Percentiles rank a stretch among this genome's conserved stretches.
Evolutionary conservation across 2,797 vertebrate genomes (phyloP).

Genomic region (Falco columbarius): DNA sequence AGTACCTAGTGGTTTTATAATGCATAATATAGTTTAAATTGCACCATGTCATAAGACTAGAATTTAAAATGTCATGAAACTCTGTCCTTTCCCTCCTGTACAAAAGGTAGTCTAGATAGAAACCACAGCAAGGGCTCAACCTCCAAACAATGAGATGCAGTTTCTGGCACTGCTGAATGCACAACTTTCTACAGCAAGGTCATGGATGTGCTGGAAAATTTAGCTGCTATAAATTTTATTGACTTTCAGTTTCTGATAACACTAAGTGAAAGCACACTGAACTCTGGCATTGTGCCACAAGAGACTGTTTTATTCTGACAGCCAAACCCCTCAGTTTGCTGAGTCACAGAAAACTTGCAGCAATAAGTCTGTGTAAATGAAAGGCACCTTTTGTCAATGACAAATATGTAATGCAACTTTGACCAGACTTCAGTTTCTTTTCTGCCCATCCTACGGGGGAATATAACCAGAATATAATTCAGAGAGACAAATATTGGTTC

Average conservation of each 20-base stretch:
- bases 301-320: slow-evolving; percentile 18
- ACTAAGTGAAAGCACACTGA: neutral
- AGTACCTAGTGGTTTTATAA: neutral
- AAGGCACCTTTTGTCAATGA: slow-evolving; percentile 34
- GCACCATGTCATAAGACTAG: neutral
- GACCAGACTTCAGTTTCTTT: neutral
- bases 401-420: neutral
- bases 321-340: neutral
- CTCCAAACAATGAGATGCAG: neutral
- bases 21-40: neutral
- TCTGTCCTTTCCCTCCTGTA: neutral
- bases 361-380: neutral
- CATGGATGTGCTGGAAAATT: neutral
- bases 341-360: slow-evolving; percentile 26
- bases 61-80: neutral
- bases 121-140: neutral
- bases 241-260: slow-evolving; percentile 33
- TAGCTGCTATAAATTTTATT: slow-evolving; percentile 18
- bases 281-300: neutral
- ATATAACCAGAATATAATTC: neutral
- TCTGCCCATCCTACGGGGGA: neutral
- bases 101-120: neutral
- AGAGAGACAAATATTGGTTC: neutral
- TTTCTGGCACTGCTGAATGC: neutral
- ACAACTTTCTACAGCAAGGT: slow-evolving; percentile 33